Evolutionary conservation across 2,888 invertebrate species (phyloP).

Genomic region (Cataglyphis livida): DNA sequence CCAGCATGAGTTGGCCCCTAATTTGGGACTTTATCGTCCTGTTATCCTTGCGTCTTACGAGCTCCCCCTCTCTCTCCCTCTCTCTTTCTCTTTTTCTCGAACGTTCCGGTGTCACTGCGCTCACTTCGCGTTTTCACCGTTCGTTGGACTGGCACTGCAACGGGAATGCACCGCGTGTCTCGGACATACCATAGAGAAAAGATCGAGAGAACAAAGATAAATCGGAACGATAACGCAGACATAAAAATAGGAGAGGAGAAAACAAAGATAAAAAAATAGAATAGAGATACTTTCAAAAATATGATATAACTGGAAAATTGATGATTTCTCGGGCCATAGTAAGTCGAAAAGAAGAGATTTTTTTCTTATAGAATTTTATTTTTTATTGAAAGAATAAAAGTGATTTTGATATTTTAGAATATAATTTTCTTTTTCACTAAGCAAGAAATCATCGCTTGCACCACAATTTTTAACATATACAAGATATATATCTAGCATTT

Average conservation of each 20-base stretch:
- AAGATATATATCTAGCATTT: neutral
- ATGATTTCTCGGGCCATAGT: neutral
- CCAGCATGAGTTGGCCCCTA: constrained; percentile 60
- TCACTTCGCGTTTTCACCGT: constrained; percentile 60
- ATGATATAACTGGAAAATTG: neutral
- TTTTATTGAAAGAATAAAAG: neutral
- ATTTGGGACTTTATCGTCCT: constrained; percentile 77
- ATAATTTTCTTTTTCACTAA: neutral
- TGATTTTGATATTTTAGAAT: neutral
- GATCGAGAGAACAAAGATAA: constrained; percentile 13
- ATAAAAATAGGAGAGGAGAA: constrained; percentile 37
- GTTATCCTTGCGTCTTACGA: constrained; percentile 75
- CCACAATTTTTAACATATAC: neutral
- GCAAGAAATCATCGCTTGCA: too few relatives aligned
- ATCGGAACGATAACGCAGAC: neutral
- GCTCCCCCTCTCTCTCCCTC: constrained; percentile 22
- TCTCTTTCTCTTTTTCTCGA: neutral
- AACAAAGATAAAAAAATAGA: constrained; percentile 29
- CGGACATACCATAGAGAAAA: neutral
- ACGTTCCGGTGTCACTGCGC: constrained; percentile 63
- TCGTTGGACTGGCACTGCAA: constrained; percentile 39
- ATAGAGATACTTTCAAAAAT: neutral
- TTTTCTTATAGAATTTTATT: neutral
- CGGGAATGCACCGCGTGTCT: constrained; percentile 56
- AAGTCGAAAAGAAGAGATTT: neutral